Conservation (phyloP, 2,113 vertebrate genomes). For the Eolophus roseicapilla region DNA sequence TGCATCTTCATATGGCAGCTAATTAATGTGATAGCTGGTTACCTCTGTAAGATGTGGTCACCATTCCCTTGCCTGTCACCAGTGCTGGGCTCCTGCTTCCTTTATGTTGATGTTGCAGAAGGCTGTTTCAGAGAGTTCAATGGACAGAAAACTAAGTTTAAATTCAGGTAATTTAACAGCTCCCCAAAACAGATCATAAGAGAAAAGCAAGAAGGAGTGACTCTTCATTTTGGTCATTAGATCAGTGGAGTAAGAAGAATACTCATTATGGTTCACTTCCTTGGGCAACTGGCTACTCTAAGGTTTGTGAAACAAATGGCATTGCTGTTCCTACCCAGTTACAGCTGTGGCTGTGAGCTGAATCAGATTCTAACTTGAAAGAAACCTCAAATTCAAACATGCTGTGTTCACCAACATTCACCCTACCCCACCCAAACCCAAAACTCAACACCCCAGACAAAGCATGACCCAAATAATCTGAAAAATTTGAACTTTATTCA, state of each 20-base stretch:
- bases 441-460: background rate
- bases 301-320: background rate
- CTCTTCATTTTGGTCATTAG: background rate
- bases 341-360: background rate
- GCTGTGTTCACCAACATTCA: background rate
- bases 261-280: background rate
- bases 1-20: background rate
- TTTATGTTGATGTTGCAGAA: background rate
- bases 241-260: background rate
- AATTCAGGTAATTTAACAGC: fast-evolving
- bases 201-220: background rate
- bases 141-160: background rate
- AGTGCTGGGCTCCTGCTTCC: background rate
- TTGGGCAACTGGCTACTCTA: background rate
- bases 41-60: background rate
- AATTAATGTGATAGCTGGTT: background rate
- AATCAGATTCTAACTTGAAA: background rate
- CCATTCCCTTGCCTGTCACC: background rate
- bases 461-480: background rate
- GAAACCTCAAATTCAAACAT: background rate
- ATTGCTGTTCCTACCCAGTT: background rate
- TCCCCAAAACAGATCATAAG: background rate
- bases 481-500: background rate
- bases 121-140: background rate
- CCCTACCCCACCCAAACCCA: background rate